These are phyloP conservation scores for Antheraea yamamai DNA, from an alignment of 2,888 invertebrate species.

Conservation along the genomic window DNA sequence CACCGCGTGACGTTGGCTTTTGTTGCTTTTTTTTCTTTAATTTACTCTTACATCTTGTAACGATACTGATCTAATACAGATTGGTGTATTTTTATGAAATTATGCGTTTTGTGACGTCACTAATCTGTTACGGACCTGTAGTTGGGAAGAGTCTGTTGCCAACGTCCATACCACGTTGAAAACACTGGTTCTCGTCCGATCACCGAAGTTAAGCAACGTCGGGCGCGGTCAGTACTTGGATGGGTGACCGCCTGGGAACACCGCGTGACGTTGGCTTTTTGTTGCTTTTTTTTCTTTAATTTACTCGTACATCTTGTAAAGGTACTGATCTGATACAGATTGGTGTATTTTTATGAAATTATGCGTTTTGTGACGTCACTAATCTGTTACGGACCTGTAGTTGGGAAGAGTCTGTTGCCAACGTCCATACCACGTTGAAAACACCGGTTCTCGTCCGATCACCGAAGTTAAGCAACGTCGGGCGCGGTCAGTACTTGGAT, in stretches of 20 bases:
- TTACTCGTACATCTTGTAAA: not conserved
- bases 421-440: constrained; percentile 26
- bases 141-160: not conserved
- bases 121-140: no score
- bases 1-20: constrained; percentile 63
- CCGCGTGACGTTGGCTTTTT: constrained; percentile 60
- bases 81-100: no score
- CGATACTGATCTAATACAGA: no score
- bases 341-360: no score
- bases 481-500: constrained; percentile 74
- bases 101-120: no score
- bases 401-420: no score
- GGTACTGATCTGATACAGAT: not conserved
- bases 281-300: no score
- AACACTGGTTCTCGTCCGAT: constrained; percentile 61
- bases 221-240: constrained; percentile 74
- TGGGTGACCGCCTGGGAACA: constrained; percentile 72
- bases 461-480: constrained; percentile 78
- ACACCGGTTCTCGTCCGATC: constrained; percentile 78
- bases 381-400: no score
- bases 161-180: not conserved
- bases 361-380: no score
- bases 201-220: constrained; percentile 78
- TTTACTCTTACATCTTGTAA: no score
- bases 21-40: no score